Evolutionary conservation across 2,113 vertebrate genomes (phyloP).

Genomic region (Daphoenositta chrysoptera): DNA sequence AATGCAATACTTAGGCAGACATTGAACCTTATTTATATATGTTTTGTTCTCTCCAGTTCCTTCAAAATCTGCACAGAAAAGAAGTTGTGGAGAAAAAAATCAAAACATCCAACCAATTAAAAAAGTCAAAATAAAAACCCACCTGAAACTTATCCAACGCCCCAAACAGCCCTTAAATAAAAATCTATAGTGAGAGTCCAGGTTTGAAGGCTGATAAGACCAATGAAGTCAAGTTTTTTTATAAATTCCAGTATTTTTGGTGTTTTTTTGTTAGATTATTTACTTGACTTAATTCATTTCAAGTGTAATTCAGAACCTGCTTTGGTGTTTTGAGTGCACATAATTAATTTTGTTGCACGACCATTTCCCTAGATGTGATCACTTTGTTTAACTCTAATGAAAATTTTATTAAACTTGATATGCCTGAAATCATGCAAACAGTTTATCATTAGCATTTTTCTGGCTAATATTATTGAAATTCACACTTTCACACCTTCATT

Average conservation of each 20-base stretch:
- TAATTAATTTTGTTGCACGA: not conserved
- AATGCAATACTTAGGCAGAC: not conserved
- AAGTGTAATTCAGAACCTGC: not conserved
- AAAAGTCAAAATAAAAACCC: fast-evolving
- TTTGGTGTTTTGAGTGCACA: not conserved
- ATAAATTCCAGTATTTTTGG: not conserved
- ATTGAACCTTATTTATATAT: not conserved
- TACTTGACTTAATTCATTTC: not conserved
- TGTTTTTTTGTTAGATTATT: not conserved
- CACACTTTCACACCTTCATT: not conserved
- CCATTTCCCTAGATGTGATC: not conserved
- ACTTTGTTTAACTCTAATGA: conserved; percentile 5
- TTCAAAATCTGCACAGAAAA: not conserved
- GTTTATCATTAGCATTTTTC: not conserved
- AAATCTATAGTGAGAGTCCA: not conserved
- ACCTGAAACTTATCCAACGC: not conserved
- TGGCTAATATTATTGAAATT: not conserved
- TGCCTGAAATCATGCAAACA: not conserved
- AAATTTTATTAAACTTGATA: not conserved
- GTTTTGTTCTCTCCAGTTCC: not conserved
- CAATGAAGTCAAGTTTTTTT: not conserved
- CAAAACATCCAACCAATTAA: not conserved
- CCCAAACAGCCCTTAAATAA: not conserved
- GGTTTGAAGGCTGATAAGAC: not conserved
- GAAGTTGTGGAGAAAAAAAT: fast-evolving